phyloP scores from a whole-genome alignment of 1,140 invertebrate species.

The Berghia stephanieae region DNA sequence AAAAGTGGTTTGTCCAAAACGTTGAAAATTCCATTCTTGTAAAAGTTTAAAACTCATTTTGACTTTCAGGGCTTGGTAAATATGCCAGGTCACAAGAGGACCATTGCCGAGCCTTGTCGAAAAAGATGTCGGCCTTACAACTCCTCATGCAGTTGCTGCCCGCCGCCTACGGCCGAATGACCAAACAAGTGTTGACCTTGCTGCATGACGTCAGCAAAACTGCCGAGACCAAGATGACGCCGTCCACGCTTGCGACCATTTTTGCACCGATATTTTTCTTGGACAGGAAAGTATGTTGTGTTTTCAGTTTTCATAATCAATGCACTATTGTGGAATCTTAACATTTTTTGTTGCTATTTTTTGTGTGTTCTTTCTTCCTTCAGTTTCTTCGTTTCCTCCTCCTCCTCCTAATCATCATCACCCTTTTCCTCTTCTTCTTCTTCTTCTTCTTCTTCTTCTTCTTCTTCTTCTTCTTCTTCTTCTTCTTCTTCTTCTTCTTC shows the following conservation, averaged over 20 bases:
- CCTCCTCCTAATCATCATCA: neutral
- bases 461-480: too few species aligned
- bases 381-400: neutral
- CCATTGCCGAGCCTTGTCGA: conserved; percentile 34
- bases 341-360: too few species aligned
- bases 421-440: neutral
- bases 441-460: neutral
- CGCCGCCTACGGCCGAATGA: conserved; percentile 77
- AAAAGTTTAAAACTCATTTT: neutral
- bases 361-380: too few species aligned
- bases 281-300: conserved; percentile 76
- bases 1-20: neutral
- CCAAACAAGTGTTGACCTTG: conserved; percentile 80
- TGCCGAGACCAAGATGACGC: conserved; percentile 85
- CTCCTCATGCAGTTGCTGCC: conserved; percentile 83
- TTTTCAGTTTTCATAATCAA: too few species aligned
- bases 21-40: neutral
- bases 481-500: too few species aligned
- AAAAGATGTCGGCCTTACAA: conserved; percentile 81
- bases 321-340: too few species aligned
- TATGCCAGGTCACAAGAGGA: conserved; percentile 17
- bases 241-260: conserved; percentile 86
- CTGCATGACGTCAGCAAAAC: conserved; percentile 79
- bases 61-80: conserved; percentile 8
- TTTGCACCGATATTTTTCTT: conserved; percentile 93